Percentiles rank a stretch among this genome's conserved stretches.
Conservation (phyloP, 2,888 invertebrate species). For the Hydropsyche betteni region DNA sequence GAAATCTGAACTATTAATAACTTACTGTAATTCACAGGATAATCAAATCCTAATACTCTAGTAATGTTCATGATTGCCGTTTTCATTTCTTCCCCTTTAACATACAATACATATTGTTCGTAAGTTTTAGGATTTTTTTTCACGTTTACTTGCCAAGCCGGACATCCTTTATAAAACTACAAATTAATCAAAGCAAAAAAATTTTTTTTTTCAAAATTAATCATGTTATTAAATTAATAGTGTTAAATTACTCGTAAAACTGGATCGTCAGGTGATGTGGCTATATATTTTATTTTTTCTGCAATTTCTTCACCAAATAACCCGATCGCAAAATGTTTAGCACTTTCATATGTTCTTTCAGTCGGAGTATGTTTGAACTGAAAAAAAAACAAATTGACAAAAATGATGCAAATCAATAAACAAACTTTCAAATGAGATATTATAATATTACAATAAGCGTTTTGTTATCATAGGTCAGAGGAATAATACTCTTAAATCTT, state of each 20-base stretch:
- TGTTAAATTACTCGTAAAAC: slow-evolving; percentile 68
- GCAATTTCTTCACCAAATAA: slow-evolving; percentile 75
- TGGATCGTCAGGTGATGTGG: slow-evolving; percentile 69
- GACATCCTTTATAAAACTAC: slow-evolving; percentile 83
- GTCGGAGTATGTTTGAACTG: slow-evolving; percentile 82
- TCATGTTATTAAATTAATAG: slow-evolving; percentile 1
- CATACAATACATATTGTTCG: slow-evolving; percentile 67
- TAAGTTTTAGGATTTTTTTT: slow-evolving; percentile 73
- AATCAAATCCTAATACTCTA: slow-evolving; percentile 67
- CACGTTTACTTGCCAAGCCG: slow-evolving; percentile 74
- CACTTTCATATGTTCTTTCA: slow-evolving; percentile 79
- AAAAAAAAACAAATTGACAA: slow-evolving; percentile 54
- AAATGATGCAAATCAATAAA: not conserved
- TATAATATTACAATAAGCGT: slow-evolving; percentile 64
- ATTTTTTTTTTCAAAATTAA: not conserved
- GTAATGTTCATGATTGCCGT: slow-evolving; percentile 69
- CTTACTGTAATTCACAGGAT: slow-evolving; percentile 65
- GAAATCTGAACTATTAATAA: slow-evolving; percentile 47
- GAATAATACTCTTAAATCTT: slow-evolving; percentile 73
- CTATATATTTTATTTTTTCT: slow-evolving; percentile 71
- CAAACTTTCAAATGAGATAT: slow-evolving; percentile 15
- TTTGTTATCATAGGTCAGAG: slow-evolving; percentile 66
- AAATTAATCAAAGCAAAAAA: slow-evolving; percentile 52
- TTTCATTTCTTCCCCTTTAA: slow-evolving; percentile 66
- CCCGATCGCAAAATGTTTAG: slow-evolving; percentile 77